phyloP scores from a whole-genome alignment of 2,797 vertebrate species.

The Cryptoblepharus egeriae region DNA sequence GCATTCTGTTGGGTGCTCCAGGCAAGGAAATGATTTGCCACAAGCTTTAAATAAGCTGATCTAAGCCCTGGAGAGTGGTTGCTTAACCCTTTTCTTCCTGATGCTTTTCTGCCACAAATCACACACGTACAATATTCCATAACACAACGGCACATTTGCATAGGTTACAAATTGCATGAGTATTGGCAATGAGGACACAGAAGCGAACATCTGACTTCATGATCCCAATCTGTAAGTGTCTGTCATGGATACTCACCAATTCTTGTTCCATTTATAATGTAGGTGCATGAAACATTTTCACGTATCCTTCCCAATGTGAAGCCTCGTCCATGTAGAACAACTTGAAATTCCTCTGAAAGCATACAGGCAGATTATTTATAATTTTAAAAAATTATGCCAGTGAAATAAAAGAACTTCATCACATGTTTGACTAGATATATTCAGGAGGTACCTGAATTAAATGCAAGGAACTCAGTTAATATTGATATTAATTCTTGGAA shows the following conservation, averaged over 20 bases:
- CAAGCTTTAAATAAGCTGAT: too few species aligned
- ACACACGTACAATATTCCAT: background rate
- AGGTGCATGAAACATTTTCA: slow-evolving; percentile 82
- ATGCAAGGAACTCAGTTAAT: background rate
- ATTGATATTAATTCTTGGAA: background rate
- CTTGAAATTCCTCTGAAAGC: slow-evolving; percentile 88
- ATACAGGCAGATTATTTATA: background rate
- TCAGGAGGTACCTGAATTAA: too few species aligned
- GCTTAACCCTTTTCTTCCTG: background rate
- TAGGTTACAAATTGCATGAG: background rate
- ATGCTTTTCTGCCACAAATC: background rate
- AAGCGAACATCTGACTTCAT: background rate
- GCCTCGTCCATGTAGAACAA: slow-evolving; percentile 89
- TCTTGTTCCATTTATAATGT: slow-evolving; percentile 80
- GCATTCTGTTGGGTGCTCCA: too few species aligned
- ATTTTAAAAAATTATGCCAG: background rate
- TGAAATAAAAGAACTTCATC: background rate
- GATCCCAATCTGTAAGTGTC: background rate
- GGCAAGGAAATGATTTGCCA: too few species aligned
- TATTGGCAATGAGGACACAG: background rate
- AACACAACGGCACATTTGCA: background rate
- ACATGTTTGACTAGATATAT: background rate
- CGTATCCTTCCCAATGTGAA: slow-evolving; percentile 80
- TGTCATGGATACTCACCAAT: slow-evolving; percentile 80
- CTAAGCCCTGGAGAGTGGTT: too few species aligned